phyloP scores from a whole-genome alignment of 2,113 vertebrate genomes.

The Candoia aspera region DNA sequence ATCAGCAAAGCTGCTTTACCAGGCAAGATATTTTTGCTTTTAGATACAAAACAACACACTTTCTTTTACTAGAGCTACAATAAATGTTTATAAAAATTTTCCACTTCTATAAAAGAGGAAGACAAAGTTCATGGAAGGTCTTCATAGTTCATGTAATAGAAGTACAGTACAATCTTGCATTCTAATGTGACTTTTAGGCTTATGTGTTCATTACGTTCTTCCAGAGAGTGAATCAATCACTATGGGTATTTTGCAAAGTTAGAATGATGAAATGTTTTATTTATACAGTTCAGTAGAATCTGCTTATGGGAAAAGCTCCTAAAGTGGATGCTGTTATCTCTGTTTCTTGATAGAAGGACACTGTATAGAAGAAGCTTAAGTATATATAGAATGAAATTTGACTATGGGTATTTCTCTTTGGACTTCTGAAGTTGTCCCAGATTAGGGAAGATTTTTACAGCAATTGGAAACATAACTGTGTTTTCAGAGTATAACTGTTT shows the following conservation, averaged over 20 bases:
- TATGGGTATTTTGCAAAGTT: neutral
- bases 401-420: neutral
- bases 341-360: neutral
- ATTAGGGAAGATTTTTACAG: neutral
- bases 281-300: neutral
- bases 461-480: neutral
- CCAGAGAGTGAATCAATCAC: neutral
- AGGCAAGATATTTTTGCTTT: slow-evolving; percentile 71
- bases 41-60: neutral
- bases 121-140: neutral
- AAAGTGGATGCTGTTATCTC: neutral
- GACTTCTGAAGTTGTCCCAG: neutral
- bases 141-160: neutral
- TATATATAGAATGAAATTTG: neutral
- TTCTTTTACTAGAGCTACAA: neutral
- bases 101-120: neutral
- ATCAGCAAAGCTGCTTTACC: slow-evolving; percentile 97
- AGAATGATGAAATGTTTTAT: neutral
- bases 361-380: neutral
- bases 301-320: neutral
- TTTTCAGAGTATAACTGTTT: neutral
- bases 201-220: neutral
- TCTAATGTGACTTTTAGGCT: neutral
- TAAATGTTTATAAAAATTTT: neutral
- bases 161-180: neutral